Conservation (phyloP, 2,113 vertebrate species). For the Picathartes gymnocephalus region DNA sequence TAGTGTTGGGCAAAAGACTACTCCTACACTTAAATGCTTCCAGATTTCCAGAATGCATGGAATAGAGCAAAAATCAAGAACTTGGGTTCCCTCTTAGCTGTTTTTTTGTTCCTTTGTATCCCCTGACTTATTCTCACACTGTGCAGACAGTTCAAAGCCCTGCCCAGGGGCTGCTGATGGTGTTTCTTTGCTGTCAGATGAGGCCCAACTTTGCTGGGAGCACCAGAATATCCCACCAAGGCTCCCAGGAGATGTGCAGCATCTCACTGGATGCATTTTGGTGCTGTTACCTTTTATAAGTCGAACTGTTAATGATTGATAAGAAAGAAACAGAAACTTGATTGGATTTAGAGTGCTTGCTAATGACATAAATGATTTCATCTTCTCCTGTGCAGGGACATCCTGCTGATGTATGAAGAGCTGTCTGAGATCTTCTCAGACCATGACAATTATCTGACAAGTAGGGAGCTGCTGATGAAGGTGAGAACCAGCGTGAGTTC, state of each 20-base stretch:
- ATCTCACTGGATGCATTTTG: not conserved
- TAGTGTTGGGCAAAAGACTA: not conserved
- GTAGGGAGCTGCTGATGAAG: slow-evolving; percentile 92
- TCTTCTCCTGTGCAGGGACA: slow-evolving; percentile 74
- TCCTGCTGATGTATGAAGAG: slow-evolving; percentile 88
- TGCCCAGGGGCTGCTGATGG: not conserved
- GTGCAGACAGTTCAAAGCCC: not conserved
- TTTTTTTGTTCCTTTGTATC: not conserved
- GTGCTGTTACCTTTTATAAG: not conserved
- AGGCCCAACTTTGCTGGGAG: not conserved
- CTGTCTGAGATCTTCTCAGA: slow-evolving; percentile 94
- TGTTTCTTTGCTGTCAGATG: not conserved
- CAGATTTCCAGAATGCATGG: not conserved
- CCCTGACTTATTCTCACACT: not conserved
- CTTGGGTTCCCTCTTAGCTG: not conserved
- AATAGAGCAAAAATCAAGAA: not conserved
- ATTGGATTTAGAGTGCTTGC: not conserved
- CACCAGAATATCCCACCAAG: not conserved
- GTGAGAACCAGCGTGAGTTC: slow-evolving; percentile 66
- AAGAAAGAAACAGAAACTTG: not conserved
- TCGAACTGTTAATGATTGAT: not conserved
- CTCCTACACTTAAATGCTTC: not conserved
- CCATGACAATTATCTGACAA: slow-evolving; percentile 91
- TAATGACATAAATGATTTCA: not conserved
- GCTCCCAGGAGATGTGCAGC: not conserved